These are phyloP conservation scores for Chaetodon trifasciatus DNA, from an alignment of 2,797 vertebrate genomes.

Conservation along the genomic window DNA sequence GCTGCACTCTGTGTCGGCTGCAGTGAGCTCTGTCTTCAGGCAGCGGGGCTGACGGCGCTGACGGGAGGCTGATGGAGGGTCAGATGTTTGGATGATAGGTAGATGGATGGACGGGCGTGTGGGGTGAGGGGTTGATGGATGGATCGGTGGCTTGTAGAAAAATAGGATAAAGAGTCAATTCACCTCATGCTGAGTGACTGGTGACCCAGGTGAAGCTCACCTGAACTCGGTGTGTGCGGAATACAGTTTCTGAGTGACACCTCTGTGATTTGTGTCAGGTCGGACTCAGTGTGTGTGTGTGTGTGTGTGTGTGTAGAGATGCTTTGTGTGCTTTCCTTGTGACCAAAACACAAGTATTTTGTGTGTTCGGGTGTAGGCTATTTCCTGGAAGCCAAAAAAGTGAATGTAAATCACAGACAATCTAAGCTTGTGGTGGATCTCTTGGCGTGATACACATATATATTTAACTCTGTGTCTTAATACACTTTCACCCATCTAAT, in stretches of 20 bases:
- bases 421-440: slow-evolving; percentile 48
- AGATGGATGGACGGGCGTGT: background rate
- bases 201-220: slow-evolving; percentile 3
- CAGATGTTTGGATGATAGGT: slow-evolving; percentile 22
- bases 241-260: slow-evolving; percentile 12
- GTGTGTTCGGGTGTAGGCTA: background rate
- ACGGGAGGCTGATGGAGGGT: slow-evolving; percentile 18
- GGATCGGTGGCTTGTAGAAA: slow-evolving; percentile 12
- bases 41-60: background rate
- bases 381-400: slow-evolving; percentile 34
- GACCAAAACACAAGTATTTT: background rate
- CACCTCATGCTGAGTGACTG: slow-evolving; percentile 6
- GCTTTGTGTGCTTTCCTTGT: background rate
- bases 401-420: slow-evolving; percentile 62
- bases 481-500: no score
- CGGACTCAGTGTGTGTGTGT: slow-evolving; percentile 3
- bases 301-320: background rate
- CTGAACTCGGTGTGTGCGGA: slow-evolving; percentile 10
- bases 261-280: slow-evolving; percentile 5
- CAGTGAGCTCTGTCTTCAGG: background rate
- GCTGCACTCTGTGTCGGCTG: background rate
- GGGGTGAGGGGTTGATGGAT: slow-evolving; percentile 23
- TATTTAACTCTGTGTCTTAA: no score
- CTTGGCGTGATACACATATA: no score
- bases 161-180: slow-evolving; percentile 27